Percentiles rank a stretch among this genome's conserved stretches.
Conservation (phyloP, 1,140 invertebrate genomes). For the Micrasema minimum region DNA sequence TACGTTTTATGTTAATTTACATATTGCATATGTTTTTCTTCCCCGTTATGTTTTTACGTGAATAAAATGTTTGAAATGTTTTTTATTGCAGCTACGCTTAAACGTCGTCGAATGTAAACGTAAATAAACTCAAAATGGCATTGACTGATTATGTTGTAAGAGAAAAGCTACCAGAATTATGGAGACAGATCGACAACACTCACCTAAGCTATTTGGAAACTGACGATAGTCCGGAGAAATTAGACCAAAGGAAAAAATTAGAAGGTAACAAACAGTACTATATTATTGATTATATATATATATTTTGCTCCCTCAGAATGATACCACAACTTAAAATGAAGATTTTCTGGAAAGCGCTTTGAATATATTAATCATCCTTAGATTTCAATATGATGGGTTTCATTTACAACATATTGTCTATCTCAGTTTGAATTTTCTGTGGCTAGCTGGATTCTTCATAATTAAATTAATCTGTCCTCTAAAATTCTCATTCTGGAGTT, state of each 20-base stretch:
- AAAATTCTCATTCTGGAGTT: too few relatives aligned
- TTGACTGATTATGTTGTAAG: slow-evolving; percentile 63
- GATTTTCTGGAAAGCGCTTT: too few relatives aligned
- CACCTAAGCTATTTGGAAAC: slow-evolving; percentile 80
- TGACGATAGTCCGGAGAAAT: slow-evolving; percentile 80
- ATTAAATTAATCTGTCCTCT: too few relatives aligned
- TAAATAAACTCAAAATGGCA: slow-evolving; percentile 39
- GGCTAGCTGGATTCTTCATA: too few relatives aligned
- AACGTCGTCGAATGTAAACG: slow-evolving; percentile 16
- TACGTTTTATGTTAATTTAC: slow-evolving; percentile 14
- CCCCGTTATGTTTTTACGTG: slow-evolving; percentile 5
- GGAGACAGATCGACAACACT: slow-evolving; percentile 74
- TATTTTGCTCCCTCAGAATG: too few relatives aligned
- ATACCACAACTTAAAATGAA: too few relatives aligned
- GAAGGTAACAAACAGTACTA: slow-evolving; percentile 69
- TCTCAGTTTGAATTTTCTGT: too few relatives aligned
- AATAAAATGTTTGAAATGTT: slow-evolving; percentile 14
- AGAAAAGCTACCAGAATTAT: slow-evolving; percentile 71
- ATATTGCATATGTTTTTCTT: slow-evolving; percentile 24
- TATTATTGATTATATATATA: too few relatives aligned
- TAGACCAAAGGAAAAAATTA: slow-evolving; percentile 77
- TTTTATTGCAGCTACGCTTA: slow-evolving; percentile 22
- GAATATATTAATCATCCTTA: too few relatives aligned
- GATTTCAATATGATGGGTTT: too few relatives aligned
- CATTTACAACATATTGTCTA: too few relatives aligned